Conservation (phyloP, 2,888 invertebrate genomes). For the Dione juno region DNA sequence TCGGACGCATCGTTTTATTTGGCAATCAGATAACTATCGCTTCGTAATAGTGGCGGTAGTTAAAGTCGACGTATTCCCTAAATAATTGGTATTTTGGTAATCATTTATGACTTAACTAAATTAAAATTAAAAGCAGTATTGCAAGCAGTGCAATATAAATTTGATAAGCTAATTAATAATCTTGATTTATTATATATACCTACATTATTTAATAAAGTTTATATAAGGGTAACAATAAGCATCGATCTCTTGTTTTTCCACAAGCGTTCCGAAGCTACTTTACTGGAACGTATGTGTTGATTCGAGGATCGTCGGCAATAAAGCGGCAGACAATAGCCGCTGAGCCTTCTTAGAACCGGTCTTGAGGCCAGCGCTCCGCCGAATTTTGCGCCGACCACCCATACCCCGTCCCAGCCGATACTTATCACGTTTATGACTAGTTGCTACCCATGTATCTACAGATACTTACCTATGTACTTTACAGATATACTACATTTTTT, state of each 20-base stretch:
- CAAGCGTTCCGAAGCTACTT: constrained; percentile 28
- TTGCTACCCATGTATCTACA: constrained; percentile 7
- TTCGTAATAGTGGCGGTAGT: not conserved
- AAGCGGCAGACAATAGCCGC: constrained; percentile 78
- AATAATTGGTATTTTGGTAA: not conserved
- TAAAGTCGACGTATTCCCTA: not conserved
- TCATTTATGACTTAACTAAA: not conserved
- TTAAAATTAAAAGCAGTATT: no score
- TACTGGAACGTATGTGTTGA: constrained; percentile 40
- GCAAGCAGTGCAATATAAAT: no score
- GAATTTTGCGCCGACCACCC: constrained; percentile 82
- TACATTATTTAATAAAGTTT: no score
- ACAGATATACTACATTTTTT: not conserved
- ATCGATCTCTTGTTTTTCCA: constrained; percentile 9
- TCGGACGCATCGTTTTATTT: constrained; percentile 16
- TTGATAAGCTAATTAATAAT: no score
- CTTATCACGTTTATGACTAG: constrained; percentile 80
- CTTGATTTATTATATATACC: no score
- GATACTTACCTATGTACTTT: not conserved
- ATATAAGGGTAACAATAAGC: not conserved
- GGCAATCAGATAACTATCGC: constrained; percentile 14
- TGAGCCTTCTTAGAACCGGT: constrained; percentile 80
- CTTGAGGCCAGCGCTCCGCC: constrained; percentile 73
- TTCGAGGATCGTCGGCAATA: constrained; percentile 60
- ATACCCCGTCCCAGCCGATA: constrained; percentile 68